Evolutionary conservation across 2,888 invertebrate species (phyloP), one percentile per base, ranked within the genome.

Genomic region (Prosopocoilus inquinatus): DNA sequence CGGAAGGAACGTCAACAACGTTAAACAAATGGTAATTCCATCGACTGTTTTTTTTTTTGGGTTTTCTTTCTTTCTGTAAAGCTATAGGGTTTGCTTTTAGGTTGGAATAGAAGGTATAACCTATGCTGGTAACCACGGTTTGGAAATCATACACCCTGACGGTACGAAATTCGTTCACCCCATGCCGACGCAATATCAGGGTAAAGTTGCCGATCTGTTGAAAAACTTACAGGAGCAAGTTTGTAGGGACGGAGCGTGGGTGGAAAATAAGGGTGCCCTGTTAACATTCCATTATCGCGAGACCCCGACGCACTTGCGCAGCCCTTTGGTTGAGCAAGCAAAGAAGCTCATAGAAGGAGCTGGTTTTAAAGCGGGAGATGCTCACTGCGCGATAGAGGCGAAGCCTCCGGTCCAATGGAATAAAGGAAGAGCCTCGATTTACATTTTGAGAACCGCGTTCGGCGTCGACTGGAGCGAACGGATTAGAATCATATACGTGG

Each of bases 371-470:
- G 88, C 91, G 1, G 89, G 88, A 41, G 82, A 86, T 47, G 90
- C 92, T 16, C 91, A 92, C 70, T 91, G 91, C 69, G 94, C 94
- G 0, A 81, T 94, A n/a, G 94, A 94, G 74, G 94, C 94, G 0
- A 88, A 91, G 63, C 94, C 94, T 3, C 94, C 93, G 0, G 93
- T 94, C 0, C 85, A 90, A 69, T 94, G 94, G 94, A 91, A 94
- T 75, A 94, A 94, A 76, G 91, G 88, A 61, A 86, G 93, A 38
- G 94, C 94, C 8, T 91, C 92, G 0, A 91, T 94, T 71, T 94
- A 94, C 74, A 94, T 94, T 65, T 76, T 94, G 58, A 84, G 94
- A 58, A 94, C 93, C 2, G 91, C 93, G 0, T 94, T 94, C 70
- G 94, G 94, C 1, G 84, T 94, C 13, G 94, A 94, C 74, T 94